Evolutionary conservation across 35 echinoderm and acorn worm genomes (phyloP).

Genomic region (Lytechinus variegatus): DNA sequence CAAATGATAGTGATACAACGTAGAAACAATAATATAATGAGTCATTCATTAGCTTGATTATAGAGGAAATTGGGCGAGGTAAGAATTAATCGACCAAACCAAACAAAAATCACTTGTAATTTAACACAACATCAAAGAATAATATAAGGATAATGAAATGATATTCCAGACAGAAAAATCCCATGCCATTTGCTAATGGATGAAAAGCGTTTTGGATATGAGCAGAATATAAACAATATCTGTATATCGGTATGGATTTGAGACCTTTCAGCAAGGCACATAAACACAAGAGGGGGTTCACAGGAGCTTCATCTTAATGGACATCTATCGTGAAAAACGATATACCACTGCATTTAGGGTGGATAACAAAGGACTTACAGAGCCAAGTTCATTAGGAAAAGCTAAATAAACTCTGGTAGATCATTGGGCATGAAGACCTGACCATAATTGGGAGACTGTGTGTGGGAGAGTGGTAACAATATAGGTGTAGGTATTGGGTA

Average conservation of each 20-base stretch:
- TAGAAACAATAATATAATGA: background rate
- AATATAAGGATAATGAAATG: background rate
- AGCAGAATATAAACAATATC: background rate
- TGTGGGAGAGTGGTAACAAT: background rate
- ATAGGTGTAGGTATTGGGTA: background rate
- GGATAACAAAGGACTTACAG: slow-evolving; percentile 19
- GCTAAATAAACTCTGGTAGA: slow-evolving; percentile 36
- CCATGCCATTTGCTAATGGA: background rate
- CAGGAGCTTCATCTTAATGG: background rate
- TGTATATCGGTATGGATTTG: background rate
- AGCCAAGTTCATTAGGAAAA: slow-evolving; percentile 48
- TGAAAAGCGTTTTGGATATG: background rate
- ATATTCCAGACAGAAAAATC: background rate
- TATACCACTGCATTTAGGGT: background rate
- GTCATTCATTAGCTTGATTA: background rate
- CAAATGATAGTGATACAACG: too few relatives aligned
- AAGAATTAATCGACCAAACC: background rate
- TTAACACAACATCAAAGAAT: background rate
- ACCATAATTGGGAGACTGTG: background rate
- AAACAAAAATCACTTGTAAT: background rate
- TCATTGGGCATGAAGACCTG: background rate
- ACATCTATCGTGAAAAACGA: background rate
- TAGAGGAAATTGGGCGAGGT: background rate
- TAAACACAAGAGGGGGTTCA: background rate
- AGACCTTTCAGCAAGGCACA: background rate